Base-by-base conservation (phyloP, 2,888 invertebrate genomes). In the Sesia bembeciformis region DNA sequence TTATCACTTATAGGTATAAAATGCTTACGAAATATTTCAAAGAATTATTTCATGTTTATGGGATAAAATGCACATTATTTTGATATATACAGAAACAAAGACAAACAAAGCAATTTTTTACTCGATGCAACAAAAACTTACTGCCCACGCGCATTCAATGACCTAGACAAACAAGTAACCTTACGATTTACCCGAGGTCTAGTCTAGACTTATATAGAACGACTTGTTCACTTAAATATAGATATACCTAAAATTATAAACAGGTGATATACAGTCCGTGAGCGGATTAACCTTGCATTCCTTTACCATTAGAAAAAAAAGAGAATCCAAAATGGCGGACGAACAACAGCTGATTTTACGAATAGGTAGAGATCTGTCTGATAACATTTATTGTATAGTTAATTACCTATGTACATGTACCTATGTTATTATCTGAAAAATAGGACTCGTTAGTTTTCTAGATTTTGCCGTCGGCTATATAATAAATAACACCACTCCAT, bases 221-320 rank as follows among this genome's bases (percentile, higher is more conserved):
- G n/a, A 8, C n/a, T 7, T 38, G 39, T 7, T 4, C 39, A 50
- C 7, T 38, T 38, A 50, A 50, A 7, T 39, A 50, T 50, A 50
- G 7, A 42, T 50, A 8, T 50, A 50, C 8, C 39, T 38, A 50
- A 40, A 54, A 56, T 40, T 43, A 54, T 53, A 59, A 56, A 56
- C 60, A 60, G 58, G 60, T 62, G 55, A 56, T 39, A 52, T 43
- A 40, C 53, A 61, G 60, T 53, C 53, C 42, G 56, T 51, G 60
- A 58, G 59, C 52, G 42, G 39, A 4, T 7, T 41, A 46, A 54
- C 53, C 52, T 54, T 56, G 42, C 53, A 54, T 54, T 53, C 53
- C 52, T 40, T 42, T 51, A 40, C 6, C 54, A 43, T 53, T 41
- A 40, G n/a, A 56, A 41, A 8, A 56, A 52, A 56, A 54, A 54